phyloP scores from a whole-genome alignment of 2,797 vertebrate genomes.

The Cirrhinus molitorella region DNA sequence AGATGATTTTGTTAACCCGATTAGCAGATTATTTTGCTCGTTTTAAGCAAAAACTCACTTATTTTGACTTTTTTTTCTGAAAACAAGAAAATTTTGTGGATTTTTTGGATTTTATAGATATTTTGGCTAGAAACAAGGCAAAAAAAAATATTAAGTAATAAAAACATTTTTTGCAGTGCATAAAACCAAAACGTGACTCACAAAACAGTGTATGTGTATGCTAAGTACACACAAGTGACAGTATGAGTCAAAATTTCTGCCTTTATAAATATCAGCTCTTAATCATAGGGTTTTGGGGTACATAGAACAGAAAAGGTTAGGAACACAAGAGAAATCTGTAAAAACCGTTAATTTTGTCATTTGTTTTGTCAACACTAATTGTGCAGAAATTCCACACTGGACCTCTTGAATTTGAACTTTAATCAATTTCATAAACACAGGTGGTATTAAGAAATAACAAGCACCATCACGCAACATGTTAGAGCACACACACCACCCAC shows the following conservation, averaged over 20 bases:
- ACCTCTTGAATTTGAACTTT: background rate
- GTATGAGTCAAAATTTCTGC: background rate
- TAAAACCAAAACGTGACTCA: background rate
- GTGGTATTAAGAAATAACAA: background rate
- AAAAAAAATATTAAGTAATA: no score
- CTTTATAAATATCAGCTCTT: background rate
- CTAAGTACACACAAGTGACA: background rate
- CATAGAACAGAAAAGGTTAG: background rate
- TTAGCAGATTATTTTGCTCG: no score
- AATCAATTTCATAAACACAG: background rate
- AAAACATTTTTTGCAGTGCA: no score
- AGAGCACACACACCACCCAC: background rate
- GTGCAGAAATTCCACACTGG: background rate
- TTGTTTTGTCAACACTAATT: background rate
- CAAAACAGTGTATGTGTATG: background rate
- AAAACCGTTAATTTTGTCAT: background rate
- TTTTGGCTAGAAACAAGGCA: no score
- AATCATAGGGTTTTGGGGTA: background rate
- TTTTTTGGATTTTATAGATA: no score
- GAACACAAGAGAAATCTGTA: background rate
- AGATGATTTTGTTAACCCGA: no score
- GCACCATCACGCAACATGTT: background rate
- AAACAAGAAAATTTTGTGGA: no score
- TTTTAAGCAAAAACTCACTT: no score
- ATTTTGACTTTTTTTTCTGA: no score